A percentile compares a stretch with the other conserved stretches of the same genome.
Conservation (phyloP, 2,888 invertebrate genomes). For the Andrena haemorrhoa region DNA sequence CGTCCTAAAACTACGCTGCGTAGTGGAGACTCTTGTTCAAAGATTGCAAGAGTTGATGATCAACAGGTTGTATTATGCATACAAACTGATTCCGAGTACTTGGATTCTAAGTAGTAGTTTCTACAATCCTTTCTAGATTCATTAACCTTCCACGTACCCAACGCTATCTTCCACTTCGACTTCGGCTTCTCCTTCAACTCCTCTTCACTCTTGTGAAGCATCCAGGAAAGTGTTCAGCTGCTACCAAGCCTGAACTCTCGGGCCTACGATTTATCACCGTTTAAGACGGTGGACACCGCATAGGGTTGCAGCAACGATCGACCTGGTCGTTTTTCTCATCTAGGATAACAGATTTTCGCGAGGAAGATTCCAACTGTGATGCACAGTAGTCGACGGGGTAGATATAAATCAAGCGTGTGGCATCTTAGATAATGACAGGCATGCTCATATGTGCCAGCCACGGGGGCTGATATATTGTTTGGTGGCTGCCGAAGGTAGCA, state of each 20-base stretch:
- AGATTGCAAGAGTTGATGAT: no score
- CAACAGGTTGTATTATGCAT: no score
- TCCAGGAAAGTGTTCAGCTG: no score
- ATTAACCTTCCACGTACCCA: no score
- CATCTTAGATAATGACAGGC: constrained; percentile 76
- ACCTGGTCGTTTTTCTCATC: background rate
- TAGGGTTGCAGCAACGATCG: background rate
- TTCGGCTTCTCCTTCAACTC: no score
- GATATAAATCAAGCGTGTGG: constrained; percentile 74
- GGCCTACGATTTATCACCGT: background rate
- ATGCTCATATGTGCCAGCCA: constrained; percentile 63
- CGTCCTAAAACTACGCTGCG: no score
- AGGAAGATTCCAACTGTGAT: constrained; percentile 28
- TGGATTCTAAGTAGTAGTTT: no score
- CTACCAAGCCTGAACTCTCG: background rate
- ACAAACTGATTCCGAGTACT: no score
- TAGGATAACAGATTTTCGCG: constrained; percentile 26
- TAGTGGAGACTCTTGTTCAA: no score
- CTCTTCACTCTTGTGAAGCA: no score
- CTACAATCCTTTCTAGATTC: no score
- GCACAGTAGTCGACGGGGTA: constrained; percentile 66
- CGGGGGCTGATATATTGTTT: constrained; percentile 71
- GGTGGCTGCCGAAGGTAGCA: constrained; percentile 54
- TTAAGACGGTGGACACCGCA: background rate
- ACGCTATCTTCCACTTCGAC: no score